Evolutionary conservation across 1,140 invertebrate species (phyloP).

Genomic region (Anastrepha ludens): DNA sequence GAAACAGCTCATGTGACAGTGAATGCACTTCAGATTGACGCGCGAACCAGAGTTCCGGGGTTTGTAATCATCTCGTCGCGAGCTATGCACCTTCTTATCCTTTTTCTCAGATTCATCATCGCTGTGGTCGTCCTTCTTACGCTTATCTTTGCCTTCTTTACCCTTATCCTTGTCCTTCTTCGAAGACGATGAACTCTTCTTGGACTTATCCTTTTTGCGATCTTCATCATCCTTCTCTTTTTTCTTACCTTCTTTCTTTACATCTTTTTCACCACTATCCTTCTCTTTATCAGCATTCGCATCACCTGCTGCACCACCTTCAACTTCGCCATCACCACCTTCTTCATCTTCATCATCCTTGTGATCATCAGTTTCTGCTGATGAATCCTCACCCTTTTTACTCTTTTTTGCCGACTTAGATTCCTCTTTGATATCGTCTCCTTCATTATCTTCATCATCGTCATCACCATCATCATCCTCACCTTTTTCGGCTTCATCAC

Average conservation of each 20-base stretch:
- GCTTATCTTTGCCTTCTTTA: constrained; percentile 61
- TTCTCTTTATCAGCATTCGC: constrained; percentile 62
- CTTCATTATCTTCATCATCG: constrained; percentile 66
- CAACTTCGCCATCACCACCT: constrained; percentile 54
- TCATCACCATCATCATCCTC: constrained; percentile 71
- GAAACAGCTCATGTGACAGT: constrained; percentile 82
- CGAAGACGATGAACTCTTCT: constrained; percentile 62
- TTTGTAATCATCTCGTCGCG: constrained; percentile 68
- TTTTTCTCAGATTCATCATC: constrained; percentile 67
- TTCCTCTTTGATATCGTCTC: constrained; percentile 62
- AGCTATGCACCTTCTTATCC: constrained; percentile 52
- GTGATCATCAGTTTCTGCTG: constrained; percentile 74
- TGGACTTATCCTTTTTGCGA: constrained; percentile 65
- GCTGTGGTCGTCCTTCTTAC: constrained; percentile 57
- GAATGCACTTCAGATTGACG: constrained; percentile 84
- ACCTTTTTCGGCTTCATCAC: constrained; percentile 71
- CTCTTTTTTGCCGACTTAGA: constrained; percentile 64
- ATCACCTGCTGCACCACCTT: constrained; percentile 56
- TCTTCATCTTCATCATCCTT: constrained; percentile 61
- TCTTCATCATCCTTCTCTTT: constrained; percentile 64
- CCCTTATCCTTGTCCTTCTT: constrained; percentile 67
- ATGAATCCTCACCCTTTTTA: constrained; percentile 68
- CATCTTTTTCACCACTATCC: constrained; percentile 56
- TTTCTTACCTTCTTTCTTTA: constrained; percentile 68
- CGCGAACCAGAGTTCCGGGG: constrained; percentile 73